Percentiles rank a stretch among this genome's conserved stretches.
These are phyloP conservation scores for Raja brachyura DNA, from an alignment of 2,113 vertebrate species.

Conservation along the genomic window DNA sequence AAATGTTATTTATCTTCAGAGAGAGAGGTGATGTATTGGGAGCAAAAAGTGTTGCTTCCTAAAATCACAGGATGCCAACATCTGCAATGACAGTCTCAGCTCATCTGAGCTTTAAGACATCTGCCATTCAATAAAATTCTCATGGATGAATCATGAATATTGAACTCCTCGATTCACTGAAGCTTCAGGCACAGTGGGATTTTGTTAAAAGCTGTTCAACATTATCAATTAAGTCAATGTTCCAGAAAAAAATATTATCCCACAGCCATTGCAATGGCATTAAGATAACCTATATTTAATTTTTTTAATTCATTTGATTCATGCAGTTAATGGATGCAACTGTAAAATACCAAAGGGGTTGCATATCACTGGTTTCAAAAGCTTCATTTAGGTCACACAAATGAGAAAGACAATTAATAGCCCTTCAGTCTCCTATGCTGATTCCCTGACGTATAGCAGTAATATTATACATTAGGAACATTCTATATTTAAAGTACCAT, in stretches of 20 bases:
- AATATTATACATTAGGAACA: background rate
- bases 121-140: background rate
- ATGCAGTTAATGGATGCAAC: background rate
- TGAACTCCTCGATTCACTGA: background rate
- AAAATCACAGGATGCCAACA: no score
- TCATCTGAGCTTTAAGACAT: background rate
- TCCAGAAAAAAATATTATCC: background rate
- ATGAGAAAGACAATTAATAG: background rate
- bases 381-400: background rate
- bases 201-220: background rate
- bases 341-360: background rate
- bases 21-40: no score
- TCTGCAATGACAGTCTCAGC: background rate
- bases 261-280: background rate
- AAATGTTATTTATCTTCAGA: no score
- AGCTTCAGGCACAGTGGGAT: background rate
- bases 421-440: background rate
- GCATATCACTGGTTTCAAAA: background rate
- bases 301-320: background rate
- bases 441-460: background rate
- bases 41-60: no score
- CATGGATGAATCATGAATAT: background rate
- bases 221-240: no score
- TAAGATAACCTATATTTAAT: background rate
- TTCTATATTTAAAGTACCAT: background rate